Evolutionary conservation across 2,113 vertebrate genomes (phyloP), one percentile per base, ranked within the genome.

Genomic region (Poeciliopsis retropinna): DNA sequence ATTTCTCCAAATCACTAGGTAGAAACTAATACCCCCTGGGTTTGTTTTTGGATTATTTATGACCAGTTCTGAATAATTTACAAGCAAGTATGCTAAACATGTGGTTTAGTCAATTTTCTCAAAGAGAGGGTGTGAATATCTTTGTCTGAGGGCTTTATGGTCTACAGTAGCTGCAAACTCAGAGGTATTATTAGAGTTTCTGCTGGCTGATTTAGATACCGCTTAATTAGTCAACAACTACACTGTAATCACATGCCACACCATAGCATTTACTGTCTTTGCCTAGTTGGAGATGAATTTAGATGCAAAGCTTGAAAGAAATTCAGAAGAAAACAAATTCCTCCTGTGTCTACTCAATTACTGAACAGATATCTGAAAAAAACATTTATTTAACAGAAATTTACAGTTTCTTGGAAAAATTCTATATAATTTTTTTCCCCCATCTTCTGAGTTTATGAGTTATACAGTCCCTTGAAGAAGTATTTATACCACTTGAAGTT

Each of bases 91-190:
- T 30, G 78, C n/a, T 28, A 37, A 73, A 77, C 32, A 70, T 67
- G 73, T 84, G 67, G 67, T 80, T 80, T 64, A 74, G 63, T 61
- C 66, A 54, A 28, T 80, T 73, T 79, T 81, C 73, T 78, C 31
- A 65, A 72, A 68, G 64, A 74, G 69, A 95, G 95, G 95, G 79
- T 89, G 90, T 95, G 85, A 85, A 78, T 44, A 60, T 83, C 64
- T 78, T 80, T 88, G 73, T 87, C 77, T 83, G 51, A 80, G 64
- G 41, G 68, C 69, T 81, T 86, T 64, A 39, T 68, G 70, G 67
- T 76, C 81, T 68, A 69, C 69, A 85, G 80, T 70, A 83, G 41
- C 81, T 79, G 64, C 17, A 0, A 75, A 64, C 82, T 87, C 76
- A 81, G 69, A 65, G 72, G 75, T 89, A 84, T 90, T 81, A 92